These are phyloP conservation scores for Episyrphus balteatus DNA, from an alignment of 1,140 invertebrate species.

Conservation along the genomic window DNA sequence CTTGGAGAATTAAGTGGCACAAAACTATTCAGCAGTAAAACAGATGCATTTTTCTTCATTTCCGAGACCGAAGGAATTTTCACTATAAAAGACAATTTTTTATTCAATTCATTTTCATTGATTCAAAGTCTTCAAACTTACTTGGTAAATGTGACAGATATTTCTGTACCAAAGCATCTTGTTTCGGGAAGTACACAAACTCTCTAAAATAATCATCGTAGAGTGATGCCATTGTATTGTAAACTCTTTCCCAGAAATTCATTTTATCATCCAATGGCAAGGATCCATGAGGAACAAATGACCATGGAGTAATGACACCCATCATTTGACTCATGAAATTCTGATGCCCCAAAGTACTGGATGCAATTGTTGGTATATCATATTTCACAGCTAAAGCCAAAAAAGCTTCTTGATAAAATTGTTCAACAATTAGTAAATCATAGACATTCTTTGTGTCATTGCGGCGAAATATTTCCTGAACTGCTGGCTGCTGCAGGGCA, in stretches of 20 bases:
- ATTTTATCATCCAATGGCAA: conserved; percentile 12
- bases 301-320: conserved; percentile 10
- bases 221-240: background rate
- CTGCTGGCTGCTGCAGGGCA: conserved; percentile 13
- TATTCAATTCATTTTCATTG: background rate
- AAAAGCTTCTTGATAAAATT: conserved; percentile 18
- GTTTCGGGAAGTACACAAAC: background rate
- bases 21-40: conserved; percentile 39
- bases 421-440: conserved; percentile 24
- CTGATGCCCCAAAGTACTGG: conserved; percentile 12
- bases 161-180: conserved; percentile 13
- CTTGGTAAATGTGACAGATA: conserved; percentile 12
- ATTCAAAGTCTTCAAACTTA: background rate
- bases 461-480: conserved; percentile 19
- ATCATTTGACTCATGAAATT: conserved; percentile 14
- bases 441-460: conserved; percentile 14
- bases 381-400: conserved; percentile 19
- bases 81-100: background rate
- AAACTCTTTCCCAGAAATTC: conserved; percentile 24
- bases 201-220: conserved; percentile 2
- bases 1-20: conserved; percentile 27
- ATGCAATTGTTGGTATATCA: conserved; percentile 14
- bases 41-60: conserved; percentile 35
- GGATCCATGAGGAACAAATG: conserved; percentile 11
- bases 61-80: conserved; percentile 26